Conservation (phyloP, 2,113 vertebrate genomes). For the Columba livia region DNA sequence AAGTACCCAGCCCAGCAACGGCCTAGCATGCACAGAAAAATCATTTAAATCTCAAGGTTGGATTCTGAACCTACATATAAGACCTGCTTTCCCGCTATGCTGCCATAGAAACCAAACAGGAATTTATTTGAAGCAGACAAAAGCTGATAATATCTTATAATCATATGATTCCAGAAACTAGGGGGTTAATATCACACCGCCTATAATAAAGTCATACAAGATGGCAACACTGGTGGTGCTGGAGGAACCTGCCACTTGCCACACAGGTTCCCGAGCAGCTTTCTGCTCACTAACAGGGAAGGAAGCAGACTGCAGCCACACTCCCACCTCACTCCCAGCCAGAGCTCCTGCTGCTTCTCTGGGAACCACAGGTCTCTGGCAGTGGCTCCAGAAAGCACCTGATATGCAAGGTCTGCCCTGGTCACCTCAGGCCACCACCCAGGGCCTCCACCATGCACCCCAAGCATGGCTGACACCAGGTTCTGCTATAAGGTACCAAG, state of each 20-base stretch:
- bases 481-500: background rate
- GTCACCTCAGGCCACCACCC: background rate
- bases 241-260: conserved; percentile 14
- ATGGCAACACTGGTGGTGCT: background rate
- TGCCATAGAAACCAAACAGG: background rate
- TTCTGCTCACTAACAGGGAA: background rate
- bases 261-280: background rate
- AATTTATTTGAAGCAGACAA: background rate
- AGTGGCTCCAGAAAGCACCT: background rate
- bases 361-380: background rate
- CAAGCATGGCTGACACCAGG: background rate
- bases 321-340: background rate
- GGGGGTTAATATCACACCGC: background rate
- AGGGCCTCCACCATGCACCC: accelerated
- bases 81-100: background rate
- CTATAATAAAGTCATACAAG: background rate
- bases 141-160: background rate
- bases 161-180: background rate
- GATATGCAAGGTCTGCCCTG: background rate
- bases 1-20: background rate
- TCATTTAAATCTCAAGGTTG: background rate
- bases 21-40: background rate
- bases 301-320: background rate
- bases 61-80: background rate
- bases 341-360: background rate